Evolutionary conservation across 2,113 vertebrate species (phyloP), one percentile per base, ranked within the genome.

Genomic region (Miniopterus natalensis): DNA sequence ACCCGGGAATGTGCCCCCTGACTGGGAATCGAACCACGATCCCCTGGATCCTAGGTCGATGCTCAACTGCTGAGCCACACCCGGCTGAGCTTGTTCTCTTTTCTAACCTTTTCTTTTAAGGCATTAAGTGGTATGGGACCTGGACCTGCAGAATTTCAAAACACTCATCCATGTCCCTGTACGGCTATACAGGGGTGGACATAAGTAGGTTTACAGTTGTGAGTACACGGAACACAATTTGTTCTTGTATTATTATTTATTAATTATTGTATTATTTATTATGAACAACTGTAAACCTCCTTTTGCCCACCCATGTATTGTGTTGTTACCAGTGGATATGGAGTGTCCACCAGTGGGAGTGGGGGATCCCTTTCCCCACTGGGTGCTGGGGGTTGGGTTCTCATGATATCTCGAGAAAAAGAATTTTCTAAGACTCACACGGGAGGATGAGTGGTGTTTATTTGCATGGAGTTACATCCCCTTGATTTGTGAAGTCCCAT

Each of bases 101-200:
- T 31, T 63, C 12, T 63, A 63, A n/a, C 14, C 88, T 97, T 96
- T 97, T 45, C 55, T 94, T 91, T 49, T 73, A 95, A 87, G 27
- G 36, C 92, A 81, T 90, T 94, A 94, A 90, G 42, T 90, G 63
- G 12, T 78, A 55, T 53, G 29, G 84, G 63, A 65, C 15, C 55
- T 45, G 36, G 40, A 71, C 47, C 12, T 89, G 57, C 85, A 84
- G 78, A 75, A 94, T 90, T 55, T 70, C 42, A 23, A 49, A 51
- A n/a, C 55, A 53, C 55, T 70, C 8, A 27, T 5, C 25, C n/a
- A 20, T 68, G 29, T 85, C 65, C 73, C 49, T 81, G 2, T 51
- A 36, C 49, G 51, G 1, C 42, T 57, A 2, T 47, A 51, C 15
- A 51, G 29, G 73, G 47, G 17, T 53, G 8, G 15, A 29, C 8